Evolutionary conservation across 2,888 invertebrate species (phyloP), one percentile per base, ranked within the genome.

Genomic region (Heliconius ethilla): DNA sequence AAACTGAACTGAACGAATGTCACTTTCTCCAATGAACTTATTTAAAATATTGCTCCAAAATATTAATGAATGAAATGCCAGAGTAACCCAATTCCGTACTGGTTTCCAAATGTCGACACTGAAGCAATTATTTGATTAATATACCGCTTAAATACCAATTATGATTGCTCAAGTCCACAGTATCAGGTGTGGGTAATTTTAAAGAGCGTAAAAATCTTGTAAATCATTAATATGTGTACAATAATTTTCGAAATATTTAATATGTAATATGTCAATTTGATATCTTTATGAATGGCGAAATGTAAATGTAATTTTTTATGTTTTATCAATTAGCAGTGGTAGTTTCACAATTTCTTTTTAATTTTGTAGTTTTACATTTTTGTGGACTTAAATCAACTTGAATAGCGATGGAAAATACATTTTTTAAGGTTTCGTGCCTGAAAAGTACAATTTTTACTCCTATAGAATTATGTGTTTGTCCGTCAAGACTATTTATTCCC

Each of bases 121-220:
- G 27, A 27, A 27, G 27, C 27, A 78, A 80, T 76, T 78, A 70
- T 75, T 81, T 75, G 78, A 81, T 82, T 82, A 81, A 82, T 79
- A 76, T 81, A 22, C 62, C 37, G 70, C 76, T 80, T 80, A 80
- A 80, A 82, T 81, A 80, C 75, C 80, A 82, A 72, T 82, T 80
- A 77, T 74, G 67, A 81, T 82, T 82, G 70, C 81, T 66, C 78
- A 81, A 82, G 65, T 40, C 40, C 25, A 10, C n/a, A 29, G 40
- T 27, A 63, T 74, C 62, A 27, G 37, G 67, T 62, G 27, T 80
- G 37, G 73, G 63, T 73, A 55, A 78, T 59, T 66, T 80, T 75
- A 80, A 78, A 76, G 75, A 70, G 40, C 74, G 76, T 79, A 66
- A 79, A 80, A 75, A 62, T 62, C 75, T 70, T 79, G 74, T 75